Conservation (phyloP, 1,140 invertebrate genomes). For the Zaprionus ghesquierei region DNA sequence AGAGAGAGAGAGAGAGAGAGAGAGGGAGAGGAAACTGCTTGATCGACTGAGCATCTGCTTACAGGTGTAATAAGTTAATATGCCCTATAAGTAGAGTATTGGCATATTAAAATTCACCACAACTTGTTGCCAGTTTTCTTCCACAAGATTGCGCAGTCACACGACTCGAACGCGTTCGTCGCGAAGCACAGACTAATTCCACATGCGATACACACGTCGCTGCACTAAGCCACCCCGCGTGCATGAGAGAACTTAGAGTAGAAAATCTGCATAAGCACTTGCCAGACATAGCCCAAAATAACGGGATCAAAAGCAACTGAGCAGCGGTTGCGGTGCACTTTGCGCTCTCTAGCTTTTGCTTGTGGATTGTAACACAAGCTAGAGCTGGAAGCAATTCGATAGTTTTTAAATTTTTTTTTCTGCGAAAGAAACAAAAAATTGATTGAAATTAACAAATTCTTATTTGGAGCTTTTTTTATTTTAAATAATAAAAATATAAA, state of each 20-base stretch:
- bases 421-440: too few species aligned
- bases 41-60: not conserved
- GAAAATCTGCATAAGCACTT: not conserved
- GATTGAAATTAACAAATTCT: too few species aligned
- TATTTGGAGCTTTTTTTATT: too few species aligned
- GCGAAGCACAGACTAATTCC: not conserved
- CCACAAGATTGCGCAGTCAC: too few species aligned
- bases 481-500: too few species aligned
- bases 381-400: too few species aligned
- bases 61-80: not conserved
- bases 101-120: not conserved
- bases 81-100: not conserved
- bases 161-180: not conserved
- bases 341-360: not conserved
- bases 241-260: not conserved
- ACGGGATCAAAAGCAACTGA: not conserved
- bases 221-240: not conserved
- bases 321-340: too few species aligned
- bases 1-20: not conserved
- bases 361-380: too few species aligned
- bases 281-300: not conserved
- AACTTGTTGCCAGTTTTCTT: not conserved
- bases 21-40: not conserved
- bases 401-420: too few species aligned
- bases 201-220: not conserved